Evolutionary conservation across 2,888 invertebrate species (phyloP).

Genomic region (Euclidia mi): DNA sequence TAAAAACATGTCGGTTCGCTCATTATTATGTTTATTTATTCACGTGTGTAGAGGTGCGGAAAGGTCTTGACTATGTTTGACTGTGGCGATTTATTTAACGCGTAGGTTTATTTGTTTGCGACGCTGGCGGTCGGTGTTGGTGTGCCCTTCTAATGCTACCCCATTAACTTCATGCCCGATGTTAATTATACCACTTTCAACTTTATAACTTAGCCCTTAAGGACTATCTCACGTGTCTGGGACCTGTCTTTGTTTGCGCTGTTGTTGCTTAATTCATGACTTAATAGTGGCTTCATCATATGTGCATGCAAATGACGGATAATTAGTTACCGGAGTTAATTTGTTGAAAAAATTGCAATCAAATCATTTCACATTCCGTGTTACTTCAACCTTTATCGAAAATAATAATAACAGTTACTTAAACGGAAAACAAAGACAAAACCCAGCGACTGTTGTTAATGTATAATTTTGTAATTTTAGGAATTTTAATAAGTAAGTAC

Average conservation of each 20-base stretch:
- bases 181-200: conserved; percentile 71
- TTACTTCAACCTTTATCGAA: conserved; percentile 32
- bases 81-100: conserved; percentile 83
- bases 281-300: conserved; percentile 76
- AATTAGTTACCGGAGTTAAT: conserved; percentile 47
- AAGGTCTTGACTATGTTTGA: conserved; percentile 79
- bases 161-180: conserved; percentile 74
- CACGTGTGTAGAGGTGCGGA: conserved; percentile 74
- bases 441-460: conserved; percentile 37
- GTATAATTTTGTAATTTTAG: conserved; percentile 41
- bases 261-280: conserved; percentile 77
- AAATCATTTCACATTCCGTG: conserved; percentile 35
- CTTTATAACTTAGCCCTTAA: conserved; percentile 67
- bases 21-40: conserved; percentile 79
- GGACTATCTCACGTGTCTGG: conserved; percentile 50
- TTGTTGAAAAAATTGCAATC: conserved; percentile 35
- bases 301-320: conserved; percentile 58
- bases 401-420: conserved; percentile 23
- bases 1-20: conserved; percentile 53
- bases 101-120: conserved; percentile 82
- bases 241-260: conserved; percentile 56
- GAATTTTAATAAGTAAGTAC: conserved; percentile 50
- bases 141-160: conserved; percentile 76
- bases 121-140: conserved; percentile 63
- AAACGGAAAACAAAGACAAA: conserved; percentile 37